Percentiles rank a stretch among this genome's conserved stretches.
phyloP scores from a whole-genome alignment of 1,140 invertebrate species.

The Sesamia nonagrioides region DNA sequence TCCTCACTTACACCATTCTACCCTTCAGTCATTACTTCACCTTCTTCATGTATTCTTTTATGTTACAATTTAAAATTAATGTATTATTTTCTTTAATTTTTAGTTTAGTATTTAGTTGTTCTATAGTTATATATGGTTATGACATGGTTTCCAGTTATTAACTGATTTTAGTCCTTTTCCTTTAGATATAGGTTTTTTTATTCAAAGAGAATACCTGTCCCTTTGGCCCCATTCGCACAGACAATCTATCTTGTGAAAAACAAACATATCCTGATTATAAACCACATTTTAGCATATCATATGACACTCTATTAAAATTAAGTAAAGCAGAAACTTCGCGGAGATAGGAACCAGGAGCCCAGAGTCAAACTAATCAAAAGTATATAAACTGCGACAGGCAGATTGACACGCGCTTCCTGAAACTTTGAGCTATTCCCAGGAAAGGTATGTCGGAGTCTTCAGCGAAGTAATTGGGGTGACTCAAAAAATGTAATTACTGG shows the following conservation, averaged over 20 bases:
- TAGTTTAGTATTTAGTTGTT: too few species aligned
- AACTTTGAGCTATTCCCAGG: constrained; percentile 15
- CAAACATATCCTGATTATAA: not conserved
- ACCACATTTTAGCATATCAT: not conserved
- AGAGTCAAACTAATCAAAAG: constrained; percentile 41
- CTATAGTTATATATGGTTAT: too few species aligned
- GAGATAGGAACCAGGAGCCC: constrained; percentile 1
- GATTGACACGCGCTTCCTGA: constrained; percentile 34
- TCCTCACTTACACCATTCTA: too few species aligned
- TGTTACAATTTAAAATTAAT: too few species aligned
- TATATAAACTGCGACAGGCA: constrained; percentile 34
- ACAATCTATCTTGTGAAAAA: not conserved
- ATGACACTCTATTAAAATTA: constrained; percentile 29
- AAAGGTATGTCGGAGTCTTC: constrained; percentile 14
- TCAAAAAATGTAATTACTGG: constrained; percentile 38
- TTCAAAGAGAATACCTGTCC: too few species aligned
- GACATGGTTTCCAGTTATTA: too few species aligned
- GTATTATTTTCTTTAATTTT: too few species aligned
- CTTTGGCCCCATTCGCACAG: not conserved
- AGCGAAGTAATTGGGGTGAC: constrained; percentile 19
- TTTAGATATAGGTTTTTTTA: too few species aligned
- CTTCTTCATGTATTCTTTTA: too few species aligned
- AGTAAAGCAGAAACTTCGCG: constrained; percentile 10
- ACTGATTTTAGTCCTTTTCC: too few species aligned
- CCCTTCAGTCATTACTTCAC: too few species aligned